Percentiles rank a stretch among this genome's conserved stretches.
These are phyloP conservation scores for Drosophila longiperda DNA, from an alignment of 2,888 invertebrate species.

Conservation along the genomic window DNA sequence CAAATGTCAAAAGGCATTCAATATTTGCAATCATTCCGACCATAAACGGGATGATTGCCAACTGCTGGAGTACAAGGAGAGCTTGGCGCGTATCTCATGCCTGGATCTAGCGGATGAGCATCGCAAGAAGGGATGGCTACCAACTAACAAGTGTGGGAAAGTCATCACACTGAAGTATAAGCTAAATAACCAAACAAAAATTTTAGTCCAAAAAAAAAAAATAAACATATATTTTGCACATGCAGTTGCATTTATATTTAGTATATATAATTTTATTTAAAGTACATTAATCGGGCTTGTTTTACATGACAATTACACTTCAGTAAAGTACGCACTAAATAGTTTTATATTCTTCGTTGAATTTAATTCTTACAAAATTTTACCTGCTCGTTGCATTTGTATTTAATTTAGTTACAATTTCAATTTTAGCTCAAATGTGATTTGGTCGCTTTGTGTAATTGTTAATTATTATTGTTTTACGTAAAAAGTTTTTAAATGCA, in stretches of 20 bases:
- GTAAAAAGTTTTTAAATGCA: slow-evolving; percentile 30
- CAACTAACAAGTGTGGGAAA: background rate
- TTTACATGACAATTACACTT: slow-evolving; percentile 43
- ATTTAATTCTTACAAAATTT: slow-evolving; percentile 32
- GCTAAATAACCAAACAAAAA: background rate
- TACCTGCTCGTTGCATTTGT: slow-evolving; percentile 36
- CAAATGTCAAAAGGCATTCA: background rate
- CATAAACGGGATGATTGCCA: background rate
- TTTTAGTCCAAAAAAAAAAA: background rate
- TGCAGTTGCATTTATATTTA: slow-evolving; percentile 18
- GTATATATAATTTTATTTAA: slow-evolving; percentile 40
- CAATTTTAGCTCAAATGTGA: slow-evolving; percentile 49
- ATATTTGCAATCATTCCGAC: background rate
- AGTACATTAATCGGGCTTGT: slow-evolving; percentile 23
- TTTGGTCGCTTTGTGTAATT: slow-evolving; percentile 45
- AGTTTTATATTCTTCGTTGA: slow-evolving; percentile 18
- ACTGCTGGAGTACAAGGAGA: slow-evolving; percentile 1
- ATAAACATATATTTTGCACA: background rate
- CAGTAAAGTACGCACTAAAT: slow-evolving; percentile 37
- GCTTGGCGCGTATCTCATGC: slow-evolving; percentile 2
- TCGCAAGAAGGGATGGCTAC: slow-evolving; percentile 21
- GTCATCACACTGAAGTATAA: background rate
- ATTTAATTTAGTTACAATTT: slow-evolving; percentile 14
- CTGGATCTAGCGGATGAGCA: slow-evolving; percentile 13
- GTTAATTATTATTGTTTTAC: slow-evolving; percentile 15